Percentiles rank a stretch among this genome's conserved stretches.
Conservation (phyloP, 2,113 vertebrate genomes). For the Microtus montanus region DNA sequence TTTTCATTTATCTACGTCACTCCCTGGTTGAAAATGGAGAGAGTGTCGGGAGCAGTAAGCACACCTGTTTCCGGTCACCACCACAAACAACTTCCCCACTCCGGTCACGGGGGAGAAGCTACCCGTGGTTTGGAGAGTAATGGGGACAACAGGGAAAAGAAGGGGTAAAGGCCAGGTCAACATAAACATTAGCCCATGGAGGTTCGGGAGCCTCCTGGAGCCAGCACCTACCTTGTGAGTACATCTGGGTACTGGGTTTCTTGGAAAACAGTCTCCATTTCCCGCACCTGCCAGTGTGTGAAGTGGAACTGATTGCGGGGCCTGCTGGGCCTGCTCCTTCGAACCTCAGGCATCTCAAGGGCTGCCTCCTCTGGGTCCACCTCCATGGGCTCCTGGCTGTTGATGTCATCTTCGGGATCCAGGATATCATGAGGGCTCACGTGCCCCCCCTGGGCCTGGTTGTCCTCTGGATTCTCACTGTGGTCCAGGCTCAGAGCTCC, state of each 20-base stretch:
- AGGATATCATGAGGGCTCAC: no score
- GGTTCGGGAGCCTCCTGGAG: no score
- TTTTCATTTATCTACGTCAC: not conserved
- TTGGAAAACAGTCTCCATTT: not conserved
- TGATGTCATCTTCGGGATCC: no score
- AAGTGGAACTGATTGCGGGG: not conserved
- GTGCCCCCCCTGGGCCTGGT: no score
- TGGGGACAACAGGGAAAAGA: no score
- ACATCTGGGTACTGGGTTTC: not conserved
- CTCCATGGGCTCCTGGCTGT: not conserved
- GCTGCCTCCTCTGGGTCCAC: accelerated
- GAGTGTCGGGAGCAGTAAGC: no score
- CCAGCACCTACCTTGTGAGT: not conserved
- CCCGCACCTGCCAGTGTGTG: not conserved
- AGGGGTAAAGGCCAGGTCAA: not conserved
- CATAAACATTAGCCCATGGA: not conserved
- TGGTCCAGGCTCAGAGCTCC: no score
- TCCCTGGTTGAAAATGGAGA: accelerated
- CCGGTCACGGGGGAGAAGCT: accelerated
- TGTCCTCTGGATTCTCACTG: no score
- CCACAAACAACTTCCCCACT: no score
- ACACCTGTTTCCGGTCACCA: not conserved
- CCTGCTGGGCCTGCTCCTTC: accelerated
- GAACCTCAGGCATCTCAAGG: accelerated
- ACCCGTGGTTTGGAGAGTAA: accelerated